Evolutionary conservation across 1,140 invertebrate species (phyloP).

Genomic region (Euura saliciscinereae): DNA sequence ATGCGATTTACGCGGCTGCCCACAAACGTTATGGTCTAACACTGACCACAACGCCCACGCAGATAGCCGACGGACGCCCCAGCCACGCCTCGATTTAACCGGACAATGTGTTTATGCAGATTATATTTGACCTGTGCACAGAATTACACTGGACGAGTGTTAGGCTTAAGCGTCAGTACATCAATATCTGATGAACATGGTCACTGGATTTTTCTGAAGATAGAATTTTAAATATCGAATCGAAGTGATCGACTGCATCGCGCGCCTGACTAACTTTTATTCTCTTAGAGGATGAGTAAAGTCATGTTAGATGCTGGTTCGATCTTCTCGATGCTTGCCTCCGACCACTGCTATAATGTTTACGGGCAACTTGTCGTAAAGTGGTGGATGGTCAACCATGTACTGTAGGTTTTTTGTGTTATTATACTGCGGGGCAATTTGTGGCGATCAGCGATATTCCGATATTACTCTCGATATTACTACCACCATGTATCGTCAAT

Average conservation of each 20-base stretch:
- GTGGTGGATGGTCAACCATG: no score
- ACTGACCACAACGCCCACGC: background rate
- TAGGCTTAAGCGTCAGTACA: no score
- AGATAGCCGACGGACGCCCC: background rate
- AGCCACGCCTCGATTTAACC: constrained; percentile 1
- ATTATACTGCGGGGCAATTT: background rate
- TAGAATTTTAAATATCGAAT: no score
- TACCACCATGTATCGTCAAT: background rate
- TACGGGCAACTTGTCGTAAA: background rate
- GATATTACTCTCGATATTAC: background rate
- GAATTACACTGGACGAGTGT: background rate
- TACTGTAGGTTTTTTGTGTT: no score
- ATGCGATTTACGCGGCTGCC: background rate
- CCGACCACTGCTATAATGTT: background rate
- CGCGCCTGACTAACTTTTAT: no score
- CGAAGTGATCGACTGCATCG: no score
- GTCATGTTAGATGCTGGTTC: no score
- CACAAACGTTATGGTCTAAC: background rate
- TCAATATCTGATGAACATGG: no score
- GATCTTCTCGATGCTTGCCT: no score
- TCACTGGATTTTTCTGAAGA: no score
- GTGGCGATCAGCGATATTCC: background rate
- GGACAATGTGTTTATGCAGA: constrained; percentile 1
- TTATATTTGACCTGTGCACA: constrained; percentile 5
- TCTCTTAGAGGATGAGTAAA: no score